Percentiles rank a stretch among this genome's conserved stretches.
phyloP scores from a whole-genome alignment of 2,113 vertebrate species.

The Carassius carassius region DNA sequence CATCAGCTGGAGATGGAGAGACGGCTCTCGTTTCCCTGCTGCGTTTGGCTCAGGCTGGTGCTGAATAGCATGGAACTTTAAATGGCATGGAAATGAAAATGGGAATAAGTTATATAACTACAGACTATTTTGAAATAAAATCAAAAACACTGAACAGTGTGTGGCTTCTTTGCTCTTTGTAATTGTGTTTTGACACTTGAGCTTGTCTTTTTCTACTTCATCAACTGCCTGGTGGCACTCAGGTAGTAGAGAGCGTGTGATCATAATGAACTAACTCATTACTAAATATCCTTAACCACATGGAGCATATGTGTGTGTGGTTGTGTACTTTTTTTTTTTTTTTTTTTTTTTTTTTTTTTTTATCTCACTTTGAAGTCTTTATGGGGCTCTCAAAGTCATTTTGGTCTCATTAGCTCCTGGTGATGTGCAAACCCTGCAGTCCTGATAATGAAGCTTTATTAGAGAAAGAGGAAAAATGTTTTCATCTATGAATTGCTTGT shows the following conservation, averaged over 20 bases:
- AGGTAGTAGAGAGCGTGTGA: neutral
- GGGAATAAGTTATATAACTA: constrained; percentile 80
- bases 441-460: neutral
- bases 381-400: neutral
- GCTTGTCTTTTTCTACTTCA: neutral
- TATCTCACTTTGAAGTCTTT: neutral
- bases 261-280: constrained; percentile 14
- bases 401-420: neutral
- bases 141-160: constrained; percentile 52
- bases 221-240: neutral
- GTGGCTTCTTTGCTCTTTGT: constrained; percentile 16
- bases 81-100: constrained; percentile 93
- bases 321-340: neutral
- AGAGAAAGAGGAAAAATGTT: neutral
- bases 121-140: constrained; percentile 98
- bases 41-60: constrained; percentile 32
- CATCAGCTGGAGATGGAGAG: neutral
- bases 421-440: neutral
- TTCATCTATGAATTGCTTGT: neutral
- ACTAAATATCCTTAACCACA: constrained; percentile 47
- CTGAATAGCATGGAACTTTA: constrained; percentile 57
- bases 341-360: too few species aligned
- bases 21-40: neutral
- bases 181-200: constrained; percentile 16
- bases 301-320: neutral